Base-by-base conservation (phyloP, 2,113 vertebrate species). In the Rhombomys opimus region DNA sequence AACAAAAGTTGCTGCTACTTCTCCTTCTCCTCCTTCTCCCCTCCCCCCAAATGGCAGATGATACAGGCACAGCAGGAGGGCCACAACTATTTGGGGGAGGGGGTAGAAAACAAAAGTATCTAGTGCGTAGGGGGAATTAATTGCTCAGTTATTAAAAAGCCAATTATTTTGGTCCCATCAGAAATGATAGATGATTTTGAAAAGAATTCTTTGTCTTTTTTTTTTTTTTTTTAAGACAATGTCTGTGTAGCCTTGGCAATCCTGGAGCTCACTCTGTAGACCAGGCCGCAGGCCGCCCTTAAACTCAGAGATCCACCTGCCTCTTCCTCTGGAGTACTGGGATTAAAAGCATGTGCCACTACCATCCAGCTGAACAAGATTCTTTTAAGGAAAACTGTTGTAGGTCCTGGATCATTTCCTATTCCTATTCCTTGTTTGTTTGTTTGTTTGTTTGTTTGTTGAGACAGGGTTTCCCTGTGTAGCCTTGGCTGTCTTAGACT, bases 71-170 rank as follows among this genome's bases (percentile, higher is more conserved):
- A 46, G 46, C 46, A 46, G 46, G 46, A 46, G 46, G 46, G 46
- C 46, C 46, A 46, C 46, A 46, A 46, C 46, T 46, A 46, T 46
- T 46, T 46, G 7, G 90, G n/a, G 57, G 93, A 86, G 94, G 18
- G 78, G 78, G 80, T 7, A 63, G 54, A 87, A 54, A 59, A 18
- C 2, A 82, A n/a, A 38, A 76, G 0, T 88, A 86, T 11, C 23
- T 63, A 93, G n/a, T 93, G 52, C 61, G 2, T 73, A 27, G 63
- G 27, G 20, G 80, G 14, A 61, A 80, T 84, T 92, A 87, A 75
- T 92, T 77, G 38, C 32, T 96, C 13, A 59, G 13, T 95, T 95
- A 84, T 57, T 87, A 84, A 73, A 87, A 92, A 94, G 82, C 57
- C 15, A 94, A 1, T 88, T 46, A 86, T 86, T 65, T 92, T 93